Conservation (phyloP, 2,888 invertebrate species). For the Andrena bucephala region DNA sequence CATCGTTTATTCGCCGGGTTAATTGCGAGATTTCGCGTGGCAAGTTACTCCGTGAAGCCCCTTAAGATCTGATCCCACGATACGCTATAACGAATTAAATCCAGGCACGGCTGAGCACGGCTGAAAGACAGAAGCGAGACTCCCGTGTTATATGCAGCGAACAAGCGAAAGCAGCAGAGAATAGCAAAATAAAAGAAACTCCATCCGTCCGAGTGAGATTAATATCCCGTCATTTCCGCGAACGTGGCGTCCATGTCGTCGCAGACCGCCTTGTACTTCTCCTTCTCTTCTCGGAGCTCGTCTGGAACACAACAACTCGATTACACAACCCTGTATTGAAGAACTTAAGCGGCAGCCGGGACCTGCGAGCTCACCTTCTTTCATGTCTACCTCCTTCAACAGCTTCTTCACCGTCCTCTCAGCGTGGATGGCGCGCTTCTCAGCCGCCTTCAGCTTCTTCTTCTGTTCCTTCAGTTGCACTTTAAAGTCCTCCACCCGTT, state of each 20-base stretch:
- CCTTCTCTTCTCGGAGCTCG: constrained; percentile 89
- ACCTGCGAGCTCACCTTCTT: constrained; percentile 77
- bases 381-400: constrained; percentile 82
- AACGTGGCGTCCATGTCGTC: constrained; percentile 92
- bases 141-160: constrained; percentile 64
- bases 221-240: constrained; percentile 91
- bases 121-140: constrained; percentile 29
- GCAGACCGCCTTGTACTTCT: constrained; percentile 92
- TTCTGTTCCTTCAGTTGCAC: constrained; percentile 81
- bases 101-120: constrained; percentile 38
- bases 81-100: constrained; percentile 44
- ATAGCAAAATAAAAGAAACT: constrained; percentile 60
- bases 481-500: constrained; percentile 83
- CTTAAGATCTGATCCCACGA: constrained; percentile 25
- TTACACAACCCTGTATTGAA: too few species aligned
- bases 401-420: constrained; percentile 81
- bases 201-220: constrained; percentile 70
- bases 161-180: constrained; percentile 66
- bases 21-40: constrained; percentile 54
- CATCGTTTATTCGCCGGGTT: constrained; percentile 61
- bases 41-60: constrained; percentile 72
- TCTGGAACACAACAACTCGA: constrained; percentile 83
- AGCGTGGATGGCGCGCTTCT: constrained; percentile 82
- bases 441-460: constrained; percentile 79
- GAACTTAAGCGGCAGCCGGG: neutral